Conservation (phyloP, 2,888 invertebrate species). For the Halocaridina rubra region DNA sequence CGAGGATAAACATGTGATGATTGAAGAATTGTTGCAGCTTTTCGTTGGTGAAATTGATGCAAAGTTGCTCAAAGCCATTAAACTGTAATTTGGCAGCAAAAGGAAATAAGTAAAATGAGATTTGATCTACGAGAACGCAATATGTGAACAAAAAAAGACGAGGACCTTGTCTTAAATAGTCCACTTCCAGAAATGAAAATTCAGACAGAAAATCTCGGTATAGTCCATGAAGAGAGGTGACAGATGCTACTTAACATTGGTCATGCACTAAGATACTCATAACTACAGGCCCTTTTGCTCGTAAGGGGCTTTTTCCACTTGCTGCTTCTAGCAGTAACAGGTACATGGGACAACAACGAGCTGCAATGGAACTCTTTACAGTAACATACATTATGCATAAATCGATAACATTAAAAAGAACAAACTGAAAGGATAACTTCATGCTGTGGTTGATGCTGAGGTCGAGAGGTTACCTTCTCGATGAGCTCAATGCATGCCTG, state of each 20-base stretch:
- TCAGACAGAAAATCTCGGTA: no score
- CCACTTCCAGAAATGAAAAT: no score
- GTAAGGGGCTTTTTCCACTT: background rate
- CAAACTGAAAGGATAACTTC: background rate
- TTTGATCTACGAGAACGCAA: no score
- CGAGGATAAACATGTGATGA: constrained; percentile 97
- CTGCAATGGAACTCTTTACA: background rate
- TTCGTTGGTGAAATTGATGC: constrained; percentile 98
- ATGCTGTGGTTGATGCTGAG: background rate
- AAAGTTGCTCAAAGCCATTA: constrained; percentile 98
- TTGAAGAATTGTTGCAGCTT: constrained; percentile 98
- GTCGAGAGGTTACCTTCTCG: constrained; percentile 76
- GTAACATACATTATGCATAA: background rate
- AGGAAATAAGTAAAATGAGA: no score
- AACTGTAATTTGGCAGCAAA: constrained; percentile 71
- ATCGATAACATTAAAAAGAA: no score
- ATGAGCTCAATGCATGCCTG: constrained; percentile 95
- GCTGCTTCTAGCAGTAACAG: background rate
- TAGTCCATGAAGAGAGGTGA: no score
- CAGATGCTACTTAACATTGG: no score
- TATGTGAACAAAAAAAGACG: no score
- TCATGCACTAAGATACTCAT: no score
- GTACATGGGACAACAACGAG: background rate
- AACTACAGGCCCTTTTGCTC: background rate
- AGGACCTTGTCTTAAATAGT: no score